phyloP scores from a whole-genome alignment of 2,113 vertebrate genomes.

The Daphoenositta chrysoptera region DNA sequence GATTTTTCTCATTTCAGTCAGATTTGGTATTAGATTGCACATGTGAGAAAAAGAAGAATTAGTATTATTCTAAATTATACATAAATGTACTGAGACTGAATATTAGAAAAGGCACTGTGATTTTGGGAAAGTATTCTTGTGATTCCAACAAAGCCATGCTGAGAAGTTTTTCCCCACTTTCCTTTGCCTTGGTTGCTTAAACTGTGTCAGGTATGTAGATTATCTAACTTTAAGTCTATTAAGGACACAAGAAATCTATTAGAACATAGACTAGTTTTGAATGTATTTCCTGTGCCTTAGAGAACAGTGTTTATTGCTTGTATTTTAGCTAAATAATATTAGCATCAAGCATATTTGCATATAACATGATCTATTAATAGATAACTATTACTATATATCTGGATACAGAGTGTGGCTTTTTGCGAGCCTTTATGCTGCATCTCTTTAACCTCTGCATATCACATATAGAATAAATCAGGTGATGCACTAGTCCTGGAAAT shows the following conservation, averaged over 20 bases:
- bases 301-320: background rate
- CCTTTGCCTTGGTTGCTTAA: background rate
- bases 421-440: background rate
- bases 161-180: background rate
- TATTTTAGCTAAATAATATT: background rate
- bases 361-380: background rate
- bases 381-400: background rate
- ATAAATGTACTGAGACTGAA: background rate
- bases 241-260: background rate
- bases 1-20: background rate
- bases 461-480: background rate
- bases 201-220: background rate
- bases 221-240: background rate
- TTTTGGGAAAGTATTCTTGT: background rate
- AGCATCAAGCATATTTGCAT: background rate
- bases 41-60: background rate
- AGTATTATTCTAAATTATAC: background rate
- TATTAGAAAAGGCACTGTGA: background rate
- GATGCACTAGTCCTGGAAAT: background rate
- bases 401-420: background rate
- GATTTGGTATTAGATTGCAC: background rate
- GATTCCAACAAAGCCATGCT: background rate
- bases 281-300: background rate
- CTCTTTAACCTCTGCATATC: background rate
- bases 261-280: background rate